Percentiles rank a stretch among this genome's conserved stretches.
These are phyloP conservation scores for Silurus meridionalis DNA, from an alignment of 2,113 vertebrate genomes.

Conservation along the genomic window DNA sequence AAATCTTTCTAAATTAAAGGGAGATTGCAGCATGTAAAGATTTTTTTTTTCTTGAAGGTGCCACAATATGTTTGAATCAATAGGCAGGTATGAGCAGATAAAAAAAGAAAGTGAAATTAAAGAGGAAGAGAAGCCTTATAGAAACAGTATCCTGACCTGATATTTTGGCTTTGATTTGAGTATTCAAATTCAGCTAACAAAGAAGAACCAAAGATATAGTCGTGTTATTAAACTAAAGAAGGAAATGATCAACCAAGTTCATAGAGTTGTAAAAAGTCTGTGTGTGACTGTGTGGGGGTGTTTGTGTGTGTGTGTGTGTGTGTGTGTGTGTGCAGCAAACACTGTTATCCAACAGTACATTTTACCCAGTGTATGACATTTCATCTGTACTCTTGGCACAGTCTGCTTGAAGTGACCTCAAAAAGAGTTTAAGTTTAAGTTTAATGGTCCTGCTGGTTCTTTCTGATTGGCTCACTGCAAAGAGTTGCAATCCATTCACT, in stretches of 20 bases:
- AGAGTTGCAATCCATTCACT: neutral
- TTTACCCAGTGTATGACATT: slow-evolving; percentile 20
- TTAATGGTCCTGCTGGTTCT: neutral
- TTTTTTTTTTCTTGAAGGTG: slow-evolving; percentile 12
- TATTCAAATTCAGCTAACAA: neutral
- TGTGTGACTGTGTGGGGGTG: neutral
- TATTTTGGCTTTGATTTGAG: slow-evolving; percentile 7
- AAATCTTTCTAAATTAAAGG: slow-evolving; percentile 29
- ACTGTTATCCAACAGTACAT: slow-evolving; percentile 1
- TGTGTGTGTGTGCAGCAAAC: neutral
- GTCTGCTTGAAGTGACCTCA: slow-evolving; percentile 45
- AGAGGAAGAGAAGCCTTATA: neutral
- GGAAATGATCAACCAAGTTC: neutral
- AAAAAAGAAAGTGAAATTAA: slow-evolving; percentile 11
- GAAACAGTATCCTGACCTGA: neutral
- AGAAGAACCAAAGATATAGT: neutral
- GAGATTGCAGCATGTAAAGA: neutral
- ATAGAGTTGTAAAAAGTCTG: neutral
- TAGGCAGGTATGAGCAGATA: neutral
- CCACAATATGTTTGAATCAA: slow-evolving; percentile 7
- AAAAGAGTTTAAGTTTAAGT: neutral
- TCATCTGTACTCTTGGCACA: slow-evolving; percentile 5
- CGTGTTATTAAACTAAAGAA: neutral
- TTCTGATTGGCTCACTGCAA: slow-evolving; percentile 8
- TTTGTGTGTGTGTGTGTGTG: neutral